Evolutionary conservation across 2,888 invertebrate species (phyloP), one percentile per base, ranked within the genome.

Genomic region (Macrophya alboannulata): DNA sequence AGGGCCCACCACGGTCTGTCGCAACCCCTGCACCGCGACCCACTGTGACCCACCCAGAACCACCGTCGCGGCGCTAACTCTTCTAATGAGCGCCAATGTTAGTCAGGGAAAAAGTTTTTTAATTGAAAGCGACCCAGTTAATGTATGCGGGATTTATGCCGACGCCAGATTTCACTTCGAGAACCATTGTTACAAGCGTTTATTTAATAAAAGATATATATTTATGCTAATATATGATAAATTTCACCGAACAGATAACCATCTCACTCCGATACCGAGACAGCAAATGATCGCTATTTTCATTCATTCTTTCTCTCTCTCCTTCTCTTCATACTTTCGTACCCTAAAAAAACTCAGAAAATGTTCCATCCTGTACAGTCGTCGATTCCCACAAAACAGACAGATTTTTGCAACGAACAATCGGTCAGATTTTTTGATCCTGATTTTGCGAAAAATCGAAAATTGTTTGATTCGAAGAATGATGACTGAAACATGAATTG

Each of bases 1-100:
- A 88, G 88, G 86, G 79, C 86, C 76, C 86, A 86, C 81, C 81
- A 68, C 68, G 83, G 81, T 71, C 68, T 40, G 83, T 83, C 83
- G 83, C 83, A 71, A 71, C 79, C 59, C 79, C 25, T 31, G n/a
- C n/a, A 71, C 77, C 77, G n/a, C 25, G 76, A 55, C 55, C 55
- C 55, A 55, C 55, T 51, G 77, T 77, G 77, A 77, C 77, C 77
- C 55, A 55, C 77, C 76, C 81, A n/a, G 83, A 83, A 71, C 72
- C 85, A 68, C 48, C 65, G 84, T 84, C 83, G 84, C 84, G 59
- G 76, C 65, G 84, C 84, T 85, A 76, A 84, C 85, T 84, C 85
- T 84, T 84, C 83, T 85, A 85, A 85, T 85, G 85, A 83, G 85
- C 85, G 85, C 65, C 76, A 74, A 76, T 76, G 76, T 76, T 65